Evolutionary conservation across 2,888 invertebrate genomes (phyloP).

Genomic region (Meteorus colon): DNA sequence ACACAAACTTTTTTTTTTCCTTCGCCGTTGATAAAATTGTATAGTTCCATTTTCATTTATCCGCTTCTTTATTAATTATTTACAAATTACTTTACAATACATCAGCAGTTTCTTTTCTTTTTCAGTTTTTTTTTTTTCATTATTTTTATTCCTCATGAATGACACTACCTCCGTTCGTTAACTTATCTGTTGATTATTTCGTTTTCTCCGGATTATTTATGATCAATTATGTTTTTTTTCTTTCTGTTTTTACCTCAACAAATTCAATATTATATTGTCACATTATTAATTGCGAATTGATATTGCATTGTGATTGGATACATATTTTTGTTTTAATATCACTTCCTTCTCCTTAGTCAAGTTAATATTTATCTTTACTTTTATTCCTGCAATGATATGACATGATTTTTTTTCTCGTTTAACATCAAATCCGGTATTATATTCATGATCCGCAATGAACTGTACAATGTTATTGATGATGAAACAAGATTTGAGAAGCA

Average conservation of each 20-base stretch:
- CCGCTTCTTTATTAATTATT: constrained; percentile 19
- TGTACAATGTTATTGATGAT: neutral
- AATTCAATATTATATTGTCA: constrained; percentile 34
- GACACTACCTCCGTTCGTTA: neutral
- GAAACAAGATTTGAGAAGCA: neutral
- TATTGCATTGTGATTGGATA: constrained; percentile 31
- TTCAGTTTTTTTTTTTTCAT: constrained; percentile 15
- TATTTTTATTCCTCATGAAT: constrained; percentile 11
- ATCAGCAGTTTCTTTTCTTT: constrained; percentile 22
- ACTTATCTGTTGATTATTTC: neutral
- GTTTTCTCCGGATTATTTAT: neutral
- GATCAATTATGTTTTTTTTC: neutral
- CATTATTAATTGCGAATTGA: constrained; percentile 31
- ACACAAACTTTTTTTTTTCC: constrained; percentile 13
- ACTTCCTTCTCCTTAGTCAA: constrained; percentile 7
- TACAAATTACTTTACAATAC: constrained; percentile 31
- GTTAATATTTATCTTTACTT: constrained; percentile 20
- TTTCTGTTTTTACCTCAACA: neutral
- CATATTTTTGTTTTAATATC: constrained; percentile 17
- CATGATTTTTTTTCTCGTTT: neutral
- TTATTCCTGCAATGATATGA: constrained; percentile 36
- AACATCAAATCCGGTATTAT: neutral
- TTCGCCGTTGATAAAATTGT: constrained; percentile 30
- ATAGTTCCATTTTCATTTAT: constrained; percentile 11
- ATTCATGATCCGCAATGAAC: neutral